phyloP scores from a whole-genome alignment of 2,888 invertebrate species.

The Plemyria rubiginata region DNA sequence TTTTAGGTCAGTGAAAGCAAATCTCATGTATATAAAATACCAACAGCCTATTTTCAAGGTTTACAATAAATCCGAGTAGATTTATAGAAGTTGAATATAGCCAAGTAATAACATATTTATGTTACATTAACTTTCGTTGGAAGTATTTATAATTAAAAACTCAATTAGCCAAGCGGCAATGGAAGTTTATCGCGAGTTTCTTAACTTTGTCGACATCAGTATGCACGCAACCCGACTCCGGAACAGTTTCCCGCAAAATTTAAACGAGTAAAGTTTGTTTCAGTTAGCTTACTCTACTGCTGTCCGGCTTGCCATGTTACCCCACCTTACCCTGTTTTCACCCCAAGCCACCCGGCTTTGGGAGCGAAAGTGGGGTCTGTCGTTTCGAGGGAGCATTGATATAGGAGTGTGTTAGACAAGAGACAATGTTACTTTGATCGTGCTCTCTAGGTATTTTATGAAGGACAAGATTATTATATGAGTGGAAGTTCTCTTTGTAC shows the following conservation, averaged over 20 bases:
- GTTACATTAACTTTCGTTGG: conserved; percentile 30
- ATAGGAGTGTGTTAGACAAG: conserved; percentile 66
- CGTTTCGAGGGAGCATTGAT: conserved; percentile 52
- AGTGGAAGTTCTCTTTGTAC: conserved; percentile 43
- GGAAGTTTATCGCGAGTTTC: conserved; percentile 64
- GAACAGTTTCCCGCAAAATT: conserved; percentile 77
- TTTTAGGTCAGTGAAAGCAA: background rate
- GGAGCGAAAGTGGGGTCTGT: conserved; percentile 34
- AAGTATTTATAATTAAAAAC: conserved; percentile 60
- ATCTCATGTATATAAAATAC: background rate
- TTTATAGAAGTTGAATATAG: conserved; percentile 12
- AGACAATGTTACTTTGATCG: conserved; percentile 65
- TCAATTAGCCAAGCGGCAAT: conserved; percentile 62
- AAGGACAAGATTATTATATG: conserved; percentile 48
- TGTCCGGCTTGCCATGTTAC: conserved; percentile 62
- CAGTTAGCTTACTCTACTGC: conserved; percentile 71
- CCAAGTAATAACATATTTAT: conserved; percentile 25
- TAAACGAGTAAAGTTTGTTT: conserved; percentile 84
- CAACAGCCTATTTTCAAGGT: background rate
- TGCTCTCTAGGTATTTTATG: conserved; percentile 55
- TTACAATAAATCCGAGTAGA: conserved; percentile 1
- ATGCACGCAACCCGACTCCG: conserved; percentile 70
- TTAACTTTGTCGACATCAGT: conserved; percentile 67
- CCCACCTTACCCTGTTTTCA: conserved; percentile 23
- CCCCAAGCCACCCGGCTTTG: conserved; percentile 20